Base-by-base conservation (phyloP, 37 sponge, comb jelly and placozoan species). In the Spongilla lacustris region DNA sequence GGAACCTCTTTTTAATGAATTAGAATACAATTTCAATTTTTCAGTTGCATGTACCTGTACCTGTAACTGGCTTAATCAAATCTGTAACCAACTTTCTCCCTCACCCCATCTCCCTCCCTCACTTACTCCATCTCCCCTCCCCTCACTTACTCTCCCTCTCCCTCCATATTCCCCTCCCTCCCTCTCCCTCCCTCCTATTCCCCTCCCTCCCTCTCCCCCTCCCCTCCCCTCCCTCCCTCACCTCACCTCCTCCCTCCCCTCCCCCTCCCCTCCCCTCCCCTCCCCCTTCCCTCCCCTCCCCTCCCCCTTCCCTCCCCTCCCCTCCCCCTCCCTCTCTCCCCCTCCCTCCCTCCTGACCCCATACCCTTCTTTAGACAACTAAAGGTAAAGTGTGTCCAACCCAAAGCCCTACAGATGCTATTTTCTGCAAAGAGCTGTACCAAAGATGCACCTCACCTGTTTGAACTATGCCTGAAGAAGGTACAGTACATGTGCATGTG, bases 281-380 rank as follows among this genome's bases (percentile, higher is more conserved):
- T n/a, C n/a, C n/a, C n/a, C n/a, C n/a, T n/a, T n/a, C n/a, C n/a
- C n/a, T n/a, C n/a, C n/a, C n/a, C n/a, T n/a, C n/a, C n/a, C n/a
- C n/a, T n/a, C n/a, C n/a, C n/a, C n/a, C n/a, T 23, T 24, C 24
- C 79, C 27, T 41, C 76, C n/a, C 85, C 38, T 74, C 76, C 35
- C 76, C n/a, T 13, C 34, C 12, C 79, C 3, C 66, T 78, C 49
- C 66, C 79, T 21, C 11, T 19, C 3, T 36, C 33, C 4, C 29
- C 49, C 10, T 36, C 11, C 11, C 4, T 58, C 58, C 58, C 58
- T 58, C 58, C 11, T 8, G 58, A 8, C n/a, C n/a, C n/a, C n/a
- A n/a, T n/a, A n/a, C n/a, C n/a, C n/a, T n/a, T n/a, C 58, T 58
- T 58, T 58, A 58, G 58, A 17, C 14, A 58, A 58, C 58, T 58